Percentiles rank a stretch among this genome's conserved stretches.
Conservation (phyloP, 2,113 vertebrate genomes). For the Corythaeola cristata region DNA sequence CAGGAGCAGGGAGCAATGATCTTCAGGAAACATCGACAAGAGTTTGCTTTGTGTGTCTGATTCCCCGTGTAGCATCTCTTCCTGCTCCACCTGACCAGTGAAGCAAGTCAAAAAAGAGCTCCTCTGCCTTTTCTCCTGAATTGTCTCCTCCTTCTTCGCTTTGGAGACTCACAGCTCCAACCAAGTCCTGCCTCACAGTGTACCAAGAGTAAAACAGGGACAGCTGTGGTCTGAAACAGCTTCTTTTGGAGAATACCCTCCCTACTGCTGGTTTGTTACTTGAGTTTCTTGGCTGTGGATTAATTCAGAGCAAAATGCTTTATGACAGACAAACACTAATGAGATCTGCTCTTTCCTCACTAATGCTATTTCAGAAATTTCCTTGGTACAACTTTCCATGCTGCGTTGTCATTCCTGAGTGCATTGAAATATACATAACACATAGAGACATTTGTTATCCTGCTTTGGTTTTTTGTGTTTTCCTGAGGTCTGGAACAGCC, state of each 20-base stretch:
- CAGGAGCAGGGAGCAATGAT: background rate
- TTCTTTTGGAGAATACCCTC: background rate
- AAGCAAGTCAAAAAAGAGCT: background rate
- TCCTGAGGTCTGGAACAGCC: background rate
- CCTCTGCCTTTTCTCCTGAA: background rate
- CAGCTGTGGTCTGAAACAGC: background rate
- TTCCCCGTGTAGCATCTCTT: background rate
- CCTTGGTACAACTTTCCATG: background rate
- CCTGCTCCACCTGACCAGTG: background rate
- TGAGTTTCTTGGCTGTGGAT: background rate
- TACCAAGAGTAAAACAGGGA: background rate
- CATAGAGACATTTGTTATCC: background rate
- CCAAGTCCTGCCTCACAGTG: fast-evolving
- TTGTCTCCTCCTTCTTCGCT: background rate
- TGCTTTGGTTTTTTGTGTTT: background rate
- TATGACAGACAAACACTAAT: background rate
- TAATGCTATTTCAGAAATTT: background rate
- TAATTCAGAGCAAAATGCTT: background rate
- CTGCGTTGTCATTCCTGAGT: background rate
- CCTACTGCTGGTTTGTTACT: background rate
- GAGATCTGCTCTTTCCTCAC: background rate
- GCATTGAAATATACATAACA: background rate
- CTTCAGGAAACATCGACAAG: background rate
- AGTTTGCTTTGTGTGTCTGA: background rate
- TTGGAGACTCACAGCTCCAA: background rate